Conservation (phyloP, 2,797 vertebrate genomes). For the Enteromius thamalakanensis region DNA sequence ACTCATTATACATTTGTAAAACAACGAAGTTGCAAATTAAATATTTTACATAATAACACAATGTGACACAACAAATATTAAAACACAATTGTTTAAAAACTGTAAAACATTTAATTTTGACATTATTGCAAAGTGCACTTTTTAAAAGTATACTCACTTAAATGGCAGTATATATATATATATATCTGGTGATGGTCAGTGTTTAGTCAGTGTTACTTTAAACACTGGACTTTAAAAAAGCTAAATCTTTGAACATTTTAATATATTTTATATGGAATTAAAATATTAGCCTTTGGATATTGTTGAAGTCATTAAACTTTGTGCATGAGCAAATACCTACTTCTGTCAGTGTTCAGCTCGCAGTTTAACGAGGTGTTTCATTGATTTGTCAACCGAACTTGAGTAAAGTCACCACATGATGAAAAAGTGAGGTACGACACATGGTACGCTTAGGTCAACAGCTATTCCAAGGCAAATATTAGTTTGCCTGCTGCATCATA, state of each 20-base stretch:
- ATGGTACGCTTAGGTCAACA: constrained; percentile 65
- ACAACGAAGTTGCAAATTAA: neutral
- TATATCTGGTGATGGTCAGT: too few relatives aligned
- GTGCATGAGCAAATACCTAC: constrained; percentile 5
- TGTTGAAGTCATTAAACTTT: constrained; percentile 16
- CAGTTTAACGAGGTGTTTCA: constrained; percentile 63
- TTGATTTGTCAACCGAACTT: constrained; percentile 60
- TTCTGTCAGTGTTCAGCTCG: constrained; percentile 42
- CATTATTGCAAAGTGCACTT: neutral
- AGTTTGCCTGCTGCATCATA: constrained; percentile 65
- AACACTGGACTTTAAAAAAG: neutral
- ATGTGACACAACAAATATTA: neutral
- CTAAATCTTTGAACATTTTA: neutral
- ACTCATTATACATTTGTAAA: too few relatives aligned
- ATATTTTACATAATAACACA: neutral
- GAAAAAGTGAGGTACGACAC: constrained; percentile 46
- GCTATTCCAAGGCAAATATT: constrained; percentile 68
- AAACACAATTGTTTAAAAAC: neutral
- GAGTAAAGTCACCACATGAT: constrained; percentile 42
- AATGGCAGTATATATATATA: neutral
- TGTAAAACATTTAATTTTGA: neutral
- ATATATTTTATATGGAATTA: constrained; percentile 9
- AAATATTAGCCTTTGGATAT: constrained; percentile 7
- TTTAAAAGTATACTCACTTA: neutral
- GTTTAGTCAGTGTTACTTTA: neutral